Base-by-base conservation (phyloP, 2,888 invertebrate species). In the Junonia oenone region DNA sequence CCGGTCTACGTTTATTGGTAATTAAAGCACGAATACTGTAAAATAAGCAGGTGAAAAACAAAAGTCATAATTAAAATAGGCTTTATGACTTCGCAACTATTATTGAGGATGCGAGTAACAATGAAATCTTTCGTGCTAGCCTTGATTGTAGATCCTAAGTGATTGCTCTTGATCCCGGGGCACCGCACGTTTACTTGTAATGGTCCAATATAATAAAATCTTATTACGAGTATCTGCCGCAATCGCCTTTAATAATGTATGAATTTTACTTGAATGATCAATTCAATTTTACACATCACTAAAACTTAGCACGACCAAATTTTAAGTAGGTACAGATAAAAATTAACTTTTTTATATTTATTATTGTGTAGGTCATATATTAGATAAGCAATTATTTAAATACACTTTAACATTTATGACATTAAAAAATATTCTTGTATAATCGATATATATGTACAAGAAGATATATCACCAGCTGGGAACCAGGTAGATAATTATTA, bases 171-270 rank as follows among this genome's bases (percentile, higher is more conserved):
- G 78, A 81, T 77, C 81, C 72, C 72, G 66, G 77, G 78, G 81
- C 79, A 76, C 72, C 70, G 78, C 85, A 86, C 84, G 84, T 83
- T 75, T 76, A 63, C 78, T 69, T 72, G 71, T 86, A 86, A 86
- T 87, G 78, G 74, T 71, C 68, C 74, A 77, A 78, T 83, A 78
- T 85, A 84, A 85, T 84, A 83, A 83, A 85, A 83, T 79, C 78
- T 79, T 84, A 86, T 84, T 81, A 83, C 73, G 66, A 74, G 75
- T 76, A 79, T 79, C 73, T 73, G 65, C 68, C 70, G 71, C 71
- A 74, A 83, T 82, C 74, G 73, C 74, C 73, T 67, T 66, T 75
- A 78, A 79, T 78, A 74, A 76, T 79, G 76, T 81, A 79, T 75
- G 73, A 76, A 78, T 72, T 76, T 72, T 72, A 63, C 70, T 73